These are phyloP conservation scores for Anarsia innoxiella DNA, from an alignment of 2,888 invertebrate species.

Conservation along the genomic window DNA sequence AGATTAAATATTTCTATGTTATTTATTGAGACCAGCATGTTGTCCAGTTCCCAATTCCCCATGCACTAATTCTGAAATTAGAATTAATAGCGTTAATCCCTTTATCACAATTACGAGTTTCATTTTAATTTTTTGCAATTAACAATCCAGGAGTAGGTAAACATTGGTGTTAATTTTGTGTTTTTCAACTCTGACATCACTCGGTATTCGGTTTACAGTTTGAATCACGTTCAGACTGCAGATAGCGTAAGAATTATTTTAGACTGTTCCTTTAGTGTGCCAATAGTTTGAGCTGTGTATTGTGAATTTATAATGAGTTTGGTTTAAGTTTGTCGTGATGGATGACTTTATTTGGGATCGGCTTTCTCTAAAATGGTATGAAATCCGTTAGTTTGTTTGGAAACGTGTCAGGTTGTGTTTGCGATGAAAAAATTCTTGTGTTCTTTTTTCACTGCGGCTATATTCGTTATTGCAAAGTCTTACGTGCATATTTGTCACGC, in stretches of 20 bases:
- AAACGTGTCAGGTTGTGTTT: no score
- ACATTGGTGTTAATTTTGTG: conserved; percentile 46
- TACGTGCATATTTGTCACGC: no score
- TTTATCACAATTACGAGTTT: conserved; percentile 23
- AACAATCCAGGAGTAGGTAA: conserved; percentile 32
- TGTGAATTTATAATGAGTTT: conserved; percentile 1
- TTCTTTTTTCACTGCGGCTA: no score
- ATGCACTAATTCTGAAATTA: no score
- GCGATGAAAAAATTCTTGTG: no score
- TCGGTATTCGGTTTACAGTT: conserved; percentile 40
- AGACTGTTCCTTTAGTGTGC: conserved; percentile 20
- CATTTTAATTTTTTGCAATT: conserved; percentile 30
- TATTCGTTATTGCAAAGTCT: no score
- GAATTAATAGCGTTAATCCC: conserved; percentile 23
- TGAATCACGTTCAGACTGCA: conserved; percentile 39
- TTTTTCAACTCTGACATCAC: conserved; percentile 53
- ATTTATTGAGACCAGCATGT: no score
- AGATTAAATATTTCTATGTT: no score
- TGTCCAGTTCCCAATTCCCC: no score
- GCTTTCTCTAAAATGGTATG: conserved; percentile 34
- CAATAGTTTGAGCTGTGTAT: conserved; percentile 11
- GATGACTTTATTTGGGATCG: conserved; percentile 31
- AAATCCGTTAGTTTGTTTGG: conserved; percentile 22
- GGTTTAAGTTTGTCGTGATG: conserved; percentile 23
- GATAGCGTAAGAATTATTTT: conserved; percentile 36